These are phyloP conservation scores for Cichlasoma orientale DNA, from an alignment of 2,797 vertebrate species.

Conservation along the genomic window DNA sequence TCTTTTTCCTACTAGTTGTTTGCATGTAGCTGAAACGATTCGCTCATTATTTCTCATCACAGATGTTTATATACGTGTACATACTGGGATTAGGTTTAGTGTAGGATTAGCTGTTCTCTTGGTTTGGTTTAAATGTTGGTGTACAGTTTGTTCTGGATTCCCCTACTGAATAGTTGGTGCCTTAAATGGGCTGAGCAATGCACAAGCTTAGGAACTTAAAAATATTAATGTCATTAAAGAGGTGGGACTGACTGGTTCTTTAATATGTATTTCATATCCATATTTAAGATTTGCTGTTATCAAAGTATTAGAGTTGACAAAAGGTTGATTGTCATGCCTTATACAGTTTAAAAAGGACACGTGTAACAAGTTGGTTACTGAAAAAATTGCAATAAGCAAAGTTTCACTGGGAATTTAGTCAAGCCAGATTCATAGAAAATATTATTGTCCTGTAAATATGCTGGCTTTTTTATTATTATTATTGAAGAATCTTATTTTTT, in stretches of 20 bases:
- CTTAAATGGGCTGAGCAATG: slow-evolving; percentile 71
- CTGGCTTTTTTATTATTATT: slow-evolving; percentile 69
- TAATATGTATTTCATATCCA: slow-evolving; percentile 53
- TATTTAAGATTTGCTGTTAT: slow-evolving; percentile 67
- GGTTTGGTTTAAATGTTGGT: slow-evolving; percentile 46
- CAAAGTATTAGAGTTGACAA: slow-evolving; percentile 49
- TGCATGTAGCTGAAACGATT: slow-evolving; percentile 62
- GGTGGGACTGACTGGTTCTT: slow-evolving; percentile 30
- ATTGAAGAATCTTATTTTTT: slow-evolving; percentile 71
- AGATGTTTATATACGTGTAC: slow-evolving; percentile 66
- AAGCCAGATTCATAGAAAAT: slow-evolving; percentile 78
- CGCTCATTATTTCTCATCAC: slow-evolving; percentile 43
- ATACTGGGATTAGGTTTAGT: slow-evolving; percentile 57
- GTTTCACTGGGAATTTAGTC: slow-evolving; percentile 76
- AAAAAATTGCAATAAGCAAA: slow-evolving; percentile 59
- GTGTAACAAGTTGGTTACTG: slow-evolving; percentile 79
- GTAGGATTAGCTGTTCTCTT: slow-evolving; percentile 45
- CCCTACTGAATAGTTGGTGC: slow-evolving; percentile 72
- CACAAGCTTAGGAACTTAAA: slow-evolving; percentile 63
- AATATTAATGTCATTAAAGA: slow-evolving; percentile 30
- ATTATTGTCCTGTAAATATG: slow-evolving; percentile 83
- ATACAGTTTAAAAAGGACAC: slow-evolving; percentile 68
- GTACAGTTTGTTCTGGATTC: slow-evolving; percentile 63
- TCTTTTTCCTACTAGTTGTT: slow-evolving; percentile 20
- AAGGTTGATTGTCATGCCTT: slow-evolving; percentile 72